Conservation (phyloP, 2,888 invertebrate species). For the Pogonocherus hispidulus region DNA sequence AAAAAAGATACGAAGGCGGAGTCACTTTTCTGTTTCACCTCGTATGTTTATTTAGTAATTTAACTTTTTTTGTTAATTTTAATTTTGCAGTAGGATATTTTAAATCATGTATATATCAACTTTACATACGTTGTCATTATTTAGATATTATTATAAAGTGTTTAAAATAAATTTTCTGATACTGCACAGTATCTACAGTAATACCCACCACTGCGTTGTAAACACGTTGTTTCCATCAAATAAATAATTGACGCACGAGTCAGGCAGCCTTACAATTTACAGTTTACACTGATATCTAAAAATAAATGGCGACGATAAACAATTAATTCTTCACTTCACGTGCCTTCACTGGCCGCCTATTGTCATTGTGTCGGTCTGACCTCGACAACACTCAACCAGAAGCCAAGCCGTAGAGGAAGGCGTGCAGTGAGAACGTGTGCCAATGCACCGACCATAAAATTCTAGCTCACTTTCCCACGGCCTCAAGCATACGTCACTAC, state of each 20-base stretch:
- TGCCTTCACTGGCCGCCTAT: conserved; percentile 26
- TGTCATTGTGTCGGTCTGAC: conserved; percentile 36
- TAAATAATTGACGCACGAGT: conserved; percentile 15
- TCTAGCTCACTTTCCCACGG: conserved; percentile 47
- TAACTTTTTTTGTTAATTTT: too few relatives aligned
- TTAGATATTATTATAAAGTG: too few relatives aligned
- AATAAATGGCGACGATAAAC: conserved; percentile 29
- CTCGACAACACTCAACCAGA: conserved; percentile 29
- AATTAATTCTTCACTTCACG: conserved; percentile 39
- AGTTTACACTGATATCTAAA: conserved; percentile 15
- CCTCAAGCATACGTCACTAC: conserved; percentile 34
- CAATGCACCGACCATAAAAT: conserved; percentile 42
- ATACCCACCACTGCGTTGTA: too few relatives aligned
- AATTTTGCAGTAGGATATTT: too few relatives aligned
- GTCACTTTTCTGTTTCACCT: too few relatives aligned
- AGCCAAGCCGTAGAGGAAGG: conserved; percentile 24
- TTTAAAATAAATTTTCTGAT: too few relatives aligned
- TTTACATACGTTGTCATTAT: too few relatives aligned
- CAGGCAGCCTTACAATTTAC: neutral
- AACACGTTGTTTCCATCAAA: too few relatives aligned
- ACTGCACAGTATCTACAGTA: too few relatives aligned
- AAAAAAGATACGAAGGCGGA: too few relatives aligned
- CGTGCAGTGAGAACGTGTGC: conserved; percentile 39
- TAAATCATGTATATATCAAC: too few relatives aligned
- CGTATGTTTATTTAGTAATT: too few relatives aligned